Conservation (phyloP, 2,113 vertebrate species). For the Cromileptes altivelis region DNA sequence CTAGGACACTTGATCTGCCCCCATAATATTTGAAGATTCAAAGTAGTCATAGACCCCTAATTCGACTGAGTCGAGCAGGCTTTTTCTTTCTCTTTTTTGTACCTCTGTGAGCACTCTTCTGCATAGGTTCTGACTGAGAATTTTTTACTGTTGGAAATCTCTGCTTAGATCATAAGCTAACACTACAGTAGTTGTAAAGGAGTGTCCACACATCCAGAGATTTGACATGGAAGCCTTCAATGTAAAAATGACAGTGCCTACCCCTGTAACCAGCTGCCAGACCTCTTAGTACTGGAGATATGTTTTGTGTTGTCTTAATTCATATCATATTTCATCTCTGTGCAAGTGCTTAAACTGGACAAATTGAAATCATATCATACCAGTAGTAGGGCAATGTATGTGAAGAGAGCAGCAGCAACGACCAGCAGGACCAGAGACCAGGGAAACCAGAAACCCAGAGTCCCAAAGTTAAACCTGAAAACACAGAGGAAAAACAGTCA, state of each 20-base stretch:
- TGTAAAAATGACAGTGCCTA: too few species aligned
- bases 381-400: slow-evolving; percentile 87
- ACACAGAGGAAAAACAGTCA: neutral
- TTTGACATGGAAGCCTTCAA: neutral
- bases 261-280: too few species aligned
- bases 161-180: neutral
- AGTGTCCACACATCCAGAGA: rapidly evolving
- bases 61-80: too few species aligned
- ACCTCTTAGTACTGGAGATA: neutral
- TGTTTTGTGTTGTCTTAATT: neutral
- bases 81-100: too few species aligned
- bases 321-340: neutral
- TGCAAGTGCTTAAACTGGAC: neutral
- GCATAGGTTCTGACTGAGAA: too few species aligned
- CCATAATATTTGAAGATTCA: too few species aligned
- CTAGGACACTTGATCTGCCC: too few species aligned
- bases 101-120: too few species aligned
- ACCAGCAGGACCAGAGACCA: slow-evolving; percentile 90
- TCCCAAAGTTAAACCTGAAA: slow-evolving; percentile 87
- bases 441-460: slow-evolving; percentile 89
- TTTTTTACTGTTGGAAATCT: neutral
- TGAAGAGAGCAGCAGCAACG: slow-evolving; percentile 82
- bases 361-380: slow-evolving; percentile 63
- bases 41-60: too few species aligned
- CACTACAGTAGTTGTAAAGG: neutral